Evolutionary conservation across 2,113 vertebrate genomes (phyloP), one percentile per base, ranked within the genome.

Genomic region (Hyaena hyaena): DNA sequence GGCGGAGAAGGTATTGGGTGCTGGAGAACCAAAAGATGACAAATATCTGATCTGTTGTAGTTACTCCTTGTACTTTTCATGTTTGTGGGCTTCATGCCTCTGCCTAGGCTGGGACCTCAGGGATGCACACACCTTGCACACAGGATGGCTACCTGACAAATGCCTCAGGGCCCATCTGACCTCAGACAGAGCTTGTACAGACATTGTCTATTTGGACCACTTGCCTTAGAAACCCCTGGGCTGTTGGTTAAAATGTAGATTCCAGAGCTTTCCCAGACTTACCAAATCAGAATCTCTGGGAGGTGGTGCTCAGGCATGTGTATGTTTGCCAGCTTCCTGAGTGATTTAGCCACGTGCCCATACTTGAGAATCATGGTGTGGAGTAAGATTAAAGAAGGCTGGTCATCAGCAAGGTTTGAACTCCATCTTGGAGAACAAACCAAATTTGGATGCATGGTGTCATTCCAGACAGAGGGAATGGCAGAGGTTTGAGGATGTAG

Each of bases 1-100:
- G 11, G 55, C 0, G 0, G 5, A 58, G 61, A 65, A 69, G 26
- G 33, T 5, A 21, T 31, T 63, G n/a, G n/a, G 10, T 61, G 15
- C 53, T 33, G 9, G 69, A 88, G 61, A 39, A 26, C 23, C 28
- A 45, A 69, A 79, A 43, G 24, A 87, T 10, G 55, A 55, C 43
- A 79, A 15, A 43, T 12, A 33, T 48, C 43, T 15, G 26, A 31
- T 17, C 5, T 2, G 4, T 23, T 10, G 31, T 6, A 7, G 45
- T 28, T 26, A 73, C 16, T 45, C 4, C 31, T 43, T 15, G 17
- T 1, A 45, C 48, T 11, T 0, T 0, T 79, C 10, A 4, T 39
- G 66, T 17, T 0, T 31, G 79, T 58, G 61, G 12, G 10, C 43
- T 82, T n/a, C 39, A 6, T 9, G 31, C 19, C 45, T 15, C 1